Conservation (phyloP, 2,113 vertebrate genomes). For the Psilopsiagon aymara region DNA sequence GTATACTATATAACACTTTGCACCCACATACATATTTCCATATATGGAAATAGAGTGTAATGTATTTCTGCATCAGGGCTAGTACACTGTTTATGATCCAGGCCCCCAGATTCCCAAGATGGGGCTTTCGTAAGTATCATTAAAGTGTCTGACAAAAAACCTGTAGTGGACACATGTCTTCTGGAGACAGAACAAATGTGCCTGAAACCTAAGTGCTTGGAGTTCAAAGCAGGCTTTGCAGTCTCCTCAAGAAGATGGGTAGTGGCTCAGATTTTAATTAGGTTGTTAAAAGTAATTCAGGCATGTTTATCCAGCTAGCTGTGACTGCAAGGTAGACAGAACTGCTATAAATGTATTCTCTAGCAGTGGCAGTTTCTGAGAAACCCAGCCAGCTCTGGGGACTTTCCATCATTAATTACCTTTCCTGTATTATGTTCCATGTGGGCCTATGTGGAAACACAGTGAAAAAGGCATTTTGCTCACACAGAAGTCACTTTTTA, state of each 20-base stretch:
- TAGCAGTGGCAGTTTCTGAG: not conserved
- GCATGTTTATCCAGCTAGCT: not conserved
- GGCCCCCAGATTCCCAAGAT: not conserved
- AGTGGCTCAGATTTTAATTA: not conserved
- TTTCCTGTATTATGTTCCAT: not conserved
- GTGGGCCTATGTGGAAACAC: not conserved
- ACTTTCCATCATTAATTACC: not conserved
- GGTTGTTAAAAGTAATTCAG: not conserved
- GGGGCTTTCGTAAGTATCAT: not conserved
- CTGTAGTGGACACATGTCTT: not conserved
- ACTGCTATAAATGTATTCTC: not conserved
- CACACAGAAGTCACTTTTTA: not conserved
- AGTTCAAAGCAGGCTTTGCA: not conserved
- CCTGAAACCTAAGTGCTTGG: not conserved
- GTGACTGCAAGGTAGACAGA: not conserved
- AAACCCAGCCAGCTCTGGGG: not conserved
- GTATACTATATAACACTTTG: not conserved
- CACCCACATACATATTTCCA: not conserved
- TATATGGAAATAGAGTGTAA: not conserved
- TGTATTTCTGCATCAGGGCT: not conserved
- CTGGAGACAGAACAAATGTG: not conserved
- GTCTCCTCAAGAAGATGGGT: not conserved
- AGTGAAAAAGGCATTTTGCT: not conserved
- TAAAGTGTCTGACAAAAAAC: not conserved
- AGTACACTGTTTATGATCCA: not conserved